phyloP scores from a whole-genome alignment of 2,113 vertebrate species.

The Pithys albifrons region DNA sequence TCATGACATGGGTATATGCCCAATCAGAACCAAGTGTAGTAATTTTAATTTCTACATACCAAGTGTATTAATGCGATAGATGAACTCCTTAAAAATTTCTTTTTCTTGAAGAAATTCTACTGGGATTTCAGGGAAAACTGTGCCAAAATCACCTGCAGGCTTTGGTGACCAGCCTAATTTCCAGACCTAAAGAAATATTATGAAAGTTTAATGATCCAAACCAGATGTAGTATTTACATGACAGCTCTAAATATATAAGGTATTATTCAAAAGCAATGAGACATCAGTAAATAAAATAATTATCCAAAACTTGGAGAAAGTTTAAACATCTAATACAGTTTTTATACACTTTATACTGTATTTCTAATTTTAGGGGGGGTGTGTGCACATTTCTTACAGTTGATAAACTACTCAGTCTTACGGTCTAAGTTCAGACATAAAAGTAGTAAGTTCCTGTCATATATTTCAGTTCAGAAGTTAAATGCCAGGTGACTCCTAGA shows the following conservation, averaged over 20 bases:
- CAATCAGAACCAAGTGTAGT: not conserved
- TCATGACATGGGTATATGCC: not conserved
- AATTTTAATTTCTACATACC: constrained; percentile 72
- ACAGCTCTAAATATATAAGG: not conserved
- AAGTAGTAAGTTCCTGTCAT: not conserved
- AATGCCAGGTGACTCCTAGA: not conserved
- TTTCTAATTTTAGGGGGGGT: not conserved
- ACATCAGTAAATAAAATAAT: not conserved
- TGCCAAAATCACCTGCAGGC: constrained; percentile 89
- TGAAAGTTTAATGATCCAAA: not conserved
- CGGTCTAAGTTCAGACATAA: not conserved
- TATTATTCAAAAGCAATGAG: not conserved
- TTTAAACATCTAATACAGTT: not conserved
- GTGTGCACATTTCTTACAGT: not conserved
- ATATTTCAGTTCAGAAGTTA: not conserved
- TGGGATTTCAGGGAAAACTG: constrained; percentile 92
- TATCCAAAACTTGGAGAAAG: not conserved
- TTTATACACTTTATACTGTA: not conserved
- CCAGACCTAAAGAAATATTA: constrained; percentile 85
- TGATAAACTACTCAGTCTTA: not conserved
- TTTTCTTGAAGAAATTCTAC: constrained; percentile 98
- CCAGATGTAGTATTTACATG: not conserved
- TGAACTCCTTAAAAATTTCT: constrained; percentile 95
- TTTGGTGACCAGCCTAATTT: constrained; percentile 96
- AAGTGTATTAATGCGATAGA: constrained; percentile 93